These are phyloP conservation scores for Oreotrochilus melanogaster DNA, from an alignment of 2,113 vertebrate species.

Conservation along the genomic window DNA sequence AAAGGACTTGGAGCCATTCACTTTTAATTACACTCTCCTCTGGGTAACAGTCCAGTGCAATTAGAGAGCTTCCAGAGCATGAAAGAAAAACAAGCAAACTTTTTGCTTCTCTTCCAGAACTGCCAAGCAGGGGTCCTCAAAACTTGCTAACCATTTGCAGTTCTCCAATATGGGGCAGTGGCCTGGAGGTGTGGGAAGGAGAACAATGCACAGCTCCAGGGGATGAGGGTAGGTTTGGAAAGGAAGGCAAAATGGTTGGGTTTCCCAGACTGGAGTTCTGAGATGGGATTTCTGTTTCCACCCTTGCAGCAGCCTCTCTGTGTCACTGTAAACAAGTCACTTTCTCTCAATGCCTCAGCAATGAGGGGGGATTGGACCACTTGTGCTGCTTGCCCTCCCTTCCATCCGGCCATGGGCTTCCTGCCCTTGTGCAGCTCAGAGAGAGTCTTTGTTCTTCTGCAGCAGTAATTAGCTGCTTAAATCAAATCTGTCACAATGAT, in stretches of 20 bases:
- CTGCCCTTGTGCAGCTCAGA: neutral
- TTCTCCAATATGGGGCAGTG: neutral
- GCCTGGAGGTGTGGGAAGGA: neutral
- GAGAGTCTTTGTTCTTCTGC: neutral
- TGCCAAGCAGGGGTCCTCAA: neutral
- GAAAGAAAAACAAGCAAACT: conserved; percentile 47
- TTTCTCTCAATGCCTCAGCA: neutral
- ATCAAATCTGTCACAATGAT: neutral
- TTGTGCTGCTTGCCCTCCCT: neutral
- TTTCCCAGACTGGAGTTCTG: neutral
- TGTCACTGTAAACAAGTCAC: neutral
- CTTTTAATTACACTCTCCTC: conserved; percentile 77
- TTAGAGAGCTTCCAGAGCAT: conserved; percentile 58
- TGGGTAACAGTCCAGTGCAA: conserved; percentile 68
- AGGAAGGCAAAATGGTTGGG: neutral
- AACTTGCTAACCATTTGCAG: neutral
- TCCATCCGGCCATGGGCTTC: fast-evolving
- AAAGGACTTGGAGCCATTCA: conserved; percentile 74
- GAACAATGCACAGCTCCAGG: neutral
- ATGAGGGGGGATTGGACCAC: neutral
- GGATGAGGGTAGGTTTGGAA: neutral
- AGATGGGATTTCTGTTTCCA: neutral
- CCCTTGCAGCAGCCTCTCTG: neutral
- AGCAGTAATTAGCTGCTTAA: neutral
- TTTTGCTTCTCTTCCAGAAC: neutral